These are phyloP conservation scores for Hybognathus amarus DNA, from an alignment of 2,797 vertebrate species.

Conservation along the genomic window DNA sequence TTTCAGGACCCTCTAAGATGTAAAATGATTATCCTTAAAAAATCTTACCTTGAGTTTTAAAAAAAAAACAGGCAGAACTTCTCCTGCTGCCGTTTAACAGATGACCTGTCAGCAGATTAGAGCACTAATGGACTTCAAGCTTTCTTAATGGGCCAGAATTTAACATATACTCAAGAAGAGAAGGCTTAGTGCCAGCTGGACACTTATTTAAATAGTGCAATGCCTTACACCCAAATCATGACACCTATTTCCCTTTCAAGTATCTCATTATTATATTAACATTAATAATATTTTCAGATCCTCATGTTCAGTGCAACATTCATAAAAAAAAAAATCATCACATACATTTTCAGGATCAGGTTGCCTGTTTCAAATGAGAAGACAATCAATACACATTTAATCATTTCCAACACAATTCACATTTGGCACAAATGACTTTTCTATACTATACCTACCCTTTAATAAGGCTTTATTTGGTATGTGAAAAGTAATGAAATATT, in stretches of 20 bases:
- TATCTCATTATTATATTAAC: constrained; percentile 24
- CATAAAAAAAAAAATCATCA: constrained; percentile 30
- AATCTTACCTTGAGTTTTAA: not conserved
- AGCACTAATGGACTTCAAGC: not conserved
- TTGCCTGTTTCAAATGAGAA: constrained; percentile 13
- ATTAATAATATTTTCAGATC: not conserved
- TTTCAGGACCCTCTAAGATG: not conserved
- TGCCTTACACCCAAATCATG: constrained; percentile 24
- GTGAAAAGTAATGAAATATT: constrained; percentile 32
- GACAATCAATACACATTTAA: constrained; percentile 12
- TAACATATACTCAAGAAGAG: not conserved
- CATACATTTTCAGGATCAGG: constrained; percentile 2
- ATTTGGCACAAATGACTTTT: constrained; percentile 19
- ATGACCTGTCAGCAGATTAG: not conserved
- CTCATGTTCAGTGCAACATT: constrained; percentile 42
- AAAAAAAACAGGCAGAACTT: not conserved
- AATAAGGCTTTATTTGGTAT: constrained; percentile 14
- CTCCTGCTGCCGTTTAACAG: not conserved
- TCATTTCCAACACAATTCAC: constrained; percentile 16
- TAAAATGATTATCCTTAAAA: constrained; percentile 13
- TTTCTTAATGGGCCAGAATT: constrained; percentile 2
- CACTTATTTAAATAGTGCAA: not conserved
- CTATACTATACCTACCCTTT: not conserved
- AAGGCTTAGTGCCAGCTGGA: constrained; percentile 5
- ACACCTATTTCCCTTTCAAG: constrained; percentile 19